Percentiles rank a stretch among this genome's conserved stretches.
Conservation (phyloP, 2,888 invertebrate species). For the Creontiades dilutus region DNA sequence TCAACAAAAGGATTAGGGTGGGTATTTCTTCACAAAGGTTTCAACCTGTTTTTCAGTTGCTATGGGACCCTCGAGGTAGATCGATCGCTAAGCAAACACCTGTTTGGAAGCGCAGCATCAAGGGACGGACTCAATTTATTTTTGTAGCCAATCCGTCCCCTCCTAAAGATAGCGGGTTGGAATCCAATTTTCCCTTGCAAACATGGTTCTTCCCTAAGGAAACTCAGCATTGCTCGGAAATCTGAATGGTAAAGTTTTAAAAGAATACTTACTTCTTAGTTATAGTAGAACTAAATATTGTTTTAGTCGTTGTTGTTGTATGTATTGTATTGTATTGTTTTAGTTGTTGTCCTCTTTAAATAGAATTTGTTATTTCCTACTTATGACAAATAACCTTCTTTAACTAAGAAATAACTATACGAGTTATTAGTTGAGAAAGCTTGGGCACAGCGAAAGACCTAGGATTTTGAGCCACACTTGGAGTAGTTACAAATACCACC, state of each 20-base stretch:
- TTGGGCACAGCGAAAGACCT: too few species aligned
- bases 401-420: too few species aligned
- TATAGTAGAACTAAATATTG: neutral
- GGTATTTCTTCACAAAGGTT: slow-evolving; percentile 18
- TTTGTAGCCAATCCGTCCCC: slow-evolving; percentile 51
- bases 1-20: slow-evolving; percentile 30
- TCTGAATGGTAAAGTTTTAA: neutral
- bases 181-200: slow-evolving; percentile 37
- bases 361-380: too few species aligned
- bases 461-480: too few species aligned
- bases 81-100: slow-evolving; percentile 53
- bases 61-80: slow-evolving; percentile 34
- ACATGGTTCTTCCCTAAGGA: neutral
- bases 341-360: too few species aligned
- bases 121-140: slow-evolving; percentile 49
- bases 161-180: slow-evolving; percentile 35
- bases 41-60: slow-evolving; percentile 46
- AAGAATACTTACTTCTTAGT: neutral
- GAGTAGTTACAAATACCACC: too few species aligned
- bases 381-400: too few species aligned
- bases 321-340: too few species aligned
- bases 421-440: too few species aligned
- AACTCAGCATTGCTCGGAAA: neutral
- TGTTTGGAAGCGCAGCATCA: slow-evolving; percentile 18
- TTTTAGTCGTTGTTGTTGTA: too few species aligned